A percentile compares a stretch with the other conserved stretches of the same genome.
Conservation (phyloP, 1,140 invertebrate species). For the Conus betulinus region DNA sequence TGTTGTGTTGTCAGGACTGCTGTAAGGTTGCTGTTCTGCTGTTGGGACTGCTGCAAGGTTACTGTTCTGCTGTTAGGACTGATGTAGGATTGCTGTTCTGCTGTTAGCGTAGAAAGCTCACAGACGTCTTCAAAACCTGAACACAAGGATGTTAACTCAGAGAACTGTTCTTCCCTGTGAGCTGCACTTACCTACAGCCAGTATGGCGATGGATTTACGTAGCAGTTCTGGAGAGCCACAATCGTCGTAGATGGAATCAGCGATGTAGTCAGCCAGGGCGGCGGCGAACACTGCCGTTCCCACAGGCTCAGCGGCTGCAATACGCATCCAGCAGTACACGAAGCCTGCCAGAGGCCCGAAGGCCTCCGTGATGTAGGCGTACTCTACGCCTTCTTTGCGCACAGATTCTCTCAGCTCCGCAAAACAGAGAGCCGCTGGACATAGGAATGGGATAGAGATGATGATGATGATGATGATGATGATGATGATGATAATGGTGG, state of each 20-base stretch:
- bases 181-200: slow-evolving; percentile 55
- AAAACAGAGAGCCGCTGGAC: slow-evolving; percentile 58
- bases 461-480: too few relatives aligned
- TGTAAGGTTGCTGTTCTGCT: too few relatives aligned
- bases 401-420: slow-evolving; percentile 60
- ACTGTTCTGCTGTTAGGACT: too few relatives aligned
- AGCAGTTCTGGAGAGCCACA: slow-evolving; percentile 52
- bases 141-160: too few relatives aligned
- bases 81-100: too few relatives aligned
- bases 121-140: background rate
- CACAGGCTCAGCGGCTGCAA: slow-evolving; percentile 55
- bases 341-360: slow-evolving; percentile 60
- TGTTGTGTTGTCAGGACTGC: too few relatives aligned
- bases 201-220: slow-evolving; percentile 43
- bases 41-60: too few relatives aligned
- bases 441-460: too few relatives aligned
- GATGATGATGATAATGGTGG: too few relatives aligned
- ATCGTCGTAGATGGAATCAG: slow-evolving; percentile 51
- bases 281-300: slow-evolving; percentile 59
- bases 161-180: background rate
- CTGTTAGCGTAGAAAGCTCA: too few relatives aligned
- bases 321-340: slow-evolving; percentile 62
- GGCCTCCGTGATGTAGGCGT: slow-evolving; percentile 61
- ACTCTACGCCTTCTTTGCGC: slow-evolving; percentile 57
- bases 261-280: slow-evolving; percentile 56